A percentile compares a stretch with the other conserved stretches of the same genome.
Conservation (phyloP, 2,888 invertebrate species). For the Parthenolecanium corni region DNA sequence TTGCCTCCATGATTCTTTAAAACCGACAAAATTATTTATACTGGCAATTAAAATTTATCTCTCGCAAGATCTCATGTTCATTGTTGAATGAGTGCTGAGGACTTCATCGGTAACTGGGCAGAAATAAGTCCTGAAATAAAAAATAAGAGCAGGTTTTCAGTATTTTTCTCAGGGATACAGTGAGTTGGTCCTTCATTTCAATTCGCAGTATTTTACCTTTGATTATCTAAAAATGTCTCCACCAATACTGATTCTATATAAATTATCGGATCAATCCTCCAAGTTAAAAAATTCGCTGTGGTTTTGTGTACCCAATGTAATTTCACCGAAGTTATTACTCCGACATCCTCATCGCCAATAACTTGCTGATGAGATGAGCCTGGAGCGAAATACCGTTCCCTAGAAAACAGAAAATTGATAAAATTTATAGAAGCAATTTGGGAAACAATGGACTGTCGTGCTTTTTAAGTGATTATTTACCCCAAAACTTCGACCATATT, state of each 20-base stretch:
- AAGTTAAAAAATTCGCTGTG: constrained; percentile 70
- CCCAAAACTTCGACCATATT: constrained; percentile 40
- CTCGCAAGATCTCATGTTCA: constrained; percentile 10
- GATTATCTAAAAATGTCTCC: constrained; percentile 57
- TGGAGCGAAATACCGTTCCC: constrained; percentile 52
- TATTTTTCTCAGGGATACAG: too few species aligned
- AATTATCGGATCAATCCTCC: constrained; percentile 65
- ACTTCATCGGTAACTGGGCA: constrained; percentile 3
- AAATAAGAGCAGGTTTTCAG: neutral
- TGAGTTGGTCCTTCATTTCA: too few species aligned
- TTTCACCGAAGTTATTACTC: constrained; percentile 53
- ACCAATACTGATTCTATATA: constrained; percentile 59
- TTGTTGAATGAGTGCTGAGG: constrained; percentile 2
- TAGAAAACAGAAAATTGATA: constrained; percentile 30
- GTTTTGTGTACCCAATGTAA: constrained; percentile 70
- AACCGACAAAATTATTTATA: too few species aligned
- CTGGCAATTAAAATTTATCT: too few species aligned
- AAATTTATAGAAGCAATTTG: too few species aligned
- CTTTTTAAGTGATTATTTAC: constrained; percentile 27
- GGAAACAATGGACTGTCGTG: too few species aligned
- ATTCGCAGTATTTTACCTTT: constrained; percentile 42
- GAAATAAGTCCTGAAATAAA: neutral
- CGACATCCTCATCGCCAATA: constrained; percentile 54
- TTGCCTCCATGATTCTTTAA: too few species aligned
- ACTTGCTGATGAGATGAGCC: constrained; percentile 56